Conservation (phyloP, 2,888 invertebrate species). For the Stenchaetothrips biformis region DNA sequence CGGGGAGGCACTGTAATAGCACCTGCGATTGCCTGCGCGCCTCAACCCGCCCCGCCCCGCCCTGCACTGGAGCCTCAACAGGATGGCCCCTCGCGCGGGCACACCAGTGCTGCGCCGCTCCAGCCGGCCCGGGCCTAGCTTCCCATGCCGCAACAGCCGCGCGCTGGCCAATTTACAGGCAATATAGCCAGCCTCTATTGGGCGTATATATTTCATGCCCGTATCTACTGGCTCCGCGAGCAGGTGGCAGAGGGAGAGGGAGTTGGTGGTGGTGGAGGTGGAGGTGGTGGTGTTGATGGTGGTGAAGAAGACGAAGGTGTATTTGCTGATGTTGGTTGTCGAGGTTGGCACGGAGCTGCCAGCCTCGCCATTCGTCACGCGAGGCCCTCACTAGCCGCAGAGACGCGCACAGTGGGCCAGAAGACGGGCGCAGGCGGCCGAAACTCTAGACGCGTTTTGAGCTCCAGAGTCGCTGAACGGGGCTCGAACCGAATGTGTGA, state of each 20-base stretch:
- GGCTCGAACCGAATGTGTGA: too few species aligned
- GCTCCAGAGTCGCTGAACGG: too few species aligned
- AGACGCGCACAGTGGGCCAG: too few species aligned
- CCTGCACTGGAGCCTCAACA: not conserved
- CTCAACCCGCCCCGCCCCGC: not conserved
- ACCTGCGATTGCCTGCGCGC: constrained; percentile 18
- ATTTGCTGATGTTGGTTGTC: not conserved
- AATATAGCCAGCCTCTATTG: not conserved
- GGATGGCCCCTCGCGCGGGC: too few species aligned
- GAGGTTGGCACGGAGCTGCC: not conserved
- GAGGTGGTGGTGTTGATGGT: not conserved
- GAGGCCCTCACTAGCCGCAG: not conserved
- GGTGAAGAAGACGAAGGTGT: not conserved
- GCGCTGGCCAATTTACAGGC: constrained; percentile 1
- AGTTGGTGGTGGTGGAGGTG: not conserved
- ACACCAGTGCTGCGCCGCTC: not conserved
- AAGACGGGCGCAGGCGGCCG: too few species aligned
- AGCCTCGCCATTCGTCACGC: not conserved
- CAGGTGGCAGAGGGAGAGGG: not conserved
- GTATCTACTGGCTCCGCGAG: not conserved
- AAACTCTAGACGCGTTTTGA: too few species aligned
- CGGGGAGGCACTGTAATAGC: constrained; percentile 19
- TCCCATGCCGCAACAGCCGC: too few species aligned
- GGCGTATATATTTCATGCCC: constrained; percentile 13
- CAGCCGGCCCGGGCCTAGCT: not conserved